Percentiles rank a stretch among this genome's conserved stretches.
Evolutionary conservation across 2,888 invertebrate genomes (phyloP).

Genomic region (Phyto melanocephala): DNA sequence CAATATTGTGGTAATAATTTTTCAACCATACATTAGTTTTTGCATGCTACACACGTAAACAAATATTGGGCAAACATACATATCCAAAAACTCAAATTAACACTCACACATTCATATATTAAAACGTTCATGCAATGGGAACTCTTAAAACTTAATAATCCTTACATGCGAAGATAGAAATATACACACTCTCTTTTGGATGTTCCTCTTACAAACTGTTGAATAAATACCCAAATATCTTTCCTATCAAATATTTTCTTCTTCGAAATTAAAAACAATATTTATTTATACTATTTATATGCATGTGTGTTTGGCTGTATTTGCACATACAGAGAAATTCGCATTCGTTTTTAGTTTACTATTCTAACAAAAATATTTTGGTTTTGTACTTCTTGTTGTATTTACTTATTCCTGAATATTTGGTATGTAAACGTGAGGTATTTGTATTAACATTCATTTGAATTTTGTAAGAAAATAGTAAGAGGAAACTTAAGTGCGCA

Average conservation of each 20-base stretch:
- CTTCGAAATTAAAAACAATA: not conserved
- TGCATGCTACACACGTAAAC: slow-evolving; percentile 47
- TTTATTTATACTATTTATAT: not conserved
- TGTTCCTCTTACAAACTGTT: slow-evolving; percentile 7
- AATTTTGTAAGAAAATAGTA: too few species aligned
- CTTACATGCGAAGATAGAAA: too few species aligned
- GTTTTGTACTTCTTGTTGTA: not conserved
- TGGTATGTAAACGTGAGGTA: too few species aligned
- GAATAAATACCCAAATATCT: slow-evolving; percentile 19
- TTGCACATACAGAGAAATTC: not conserved
- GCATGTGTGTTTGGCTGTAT: not conserved
- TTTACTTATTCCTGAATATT: too few species aligned
- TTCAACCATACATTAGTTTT: slow-evolving; percentile 4
- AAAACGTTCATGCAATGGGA: not conserved
- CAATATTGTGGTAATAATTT: slow-evolving; percentile 5
- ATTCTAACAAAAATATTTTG: slow-evolving; percentile 1
- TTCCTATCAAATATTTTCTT: slow-evolving; percentile 6
- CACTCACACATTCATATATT: not conserved
- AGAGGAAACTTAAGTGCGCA: too few species aligned
- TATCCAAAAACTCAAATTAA: not conserved
- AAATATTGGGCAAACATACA: slow-evolving; percentile 37
- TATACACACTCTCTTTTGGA: not conserved
- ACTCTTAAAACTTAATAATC: too few species aligned
- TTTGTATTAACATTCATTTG: too few species aligned
- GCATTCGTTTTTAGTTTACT: slow-evolving; percentile 7